Evolutionary conservation across 2,797 vertebrate genomes (phyloP).

Genomic region (Geotrypetes seraphini): DNA sequence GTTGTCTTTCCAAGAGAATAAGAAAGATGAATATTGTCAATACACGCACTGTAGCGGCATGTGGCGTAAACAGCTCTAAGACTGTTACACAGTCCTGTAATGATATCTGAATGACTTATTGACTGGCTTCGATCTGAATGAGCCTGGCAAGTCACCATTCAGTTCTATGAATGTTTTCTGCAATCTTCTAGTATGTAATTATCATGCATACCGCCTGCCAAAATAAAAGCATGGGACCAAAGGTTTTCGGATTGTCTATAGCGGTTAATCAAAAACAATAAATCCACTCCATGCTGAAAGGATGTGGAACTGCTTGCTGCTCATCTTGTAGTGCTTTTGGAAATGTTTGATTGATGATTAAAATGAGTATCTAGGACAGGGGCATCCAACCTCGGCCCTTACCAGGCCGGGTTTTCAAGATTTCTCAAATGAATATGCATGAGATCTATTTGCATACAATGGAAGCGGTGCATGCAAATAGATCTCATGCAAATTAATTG

Average conservation of each 20-base stretch:
- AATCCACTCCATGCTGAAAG: not conserved
- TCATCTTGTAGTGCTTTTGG: too few relatives aligned
- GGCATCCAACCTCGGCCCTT: too few relatives aligned
- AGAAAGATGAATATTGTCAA: not conserved
- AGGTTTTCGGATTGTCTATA: too few relatives aligned
- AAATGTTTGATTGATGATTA: slow-evolving; percentile 4
- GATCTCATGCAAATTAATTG: too few relatives aligned
- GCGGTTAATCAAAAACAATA: too few relatives aligned
- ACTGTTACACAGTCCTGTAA: not conserved
- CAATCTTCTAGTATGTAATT: slow-evolving; percentile 3
- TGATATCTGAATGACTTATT: not conserved
- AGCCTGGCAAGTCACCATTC: slow-evolving; percentile 7
- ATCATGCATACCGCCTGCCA: slow-evolving; percentile 8
- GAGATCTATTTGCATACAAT: too few relatives aligned
- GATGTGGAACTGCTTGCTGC: not conserved
- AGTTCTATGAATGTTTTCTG: slow-evolving; percentile 10
- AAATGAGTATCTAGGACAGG: not conserved
- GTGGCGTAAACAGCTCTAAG: accelerated
- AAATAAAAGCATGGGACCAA: slow-evolving; percentile 1
- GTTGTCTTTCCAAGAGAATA: not conserved
- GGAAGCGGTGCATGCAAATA: too few relatives aligned
- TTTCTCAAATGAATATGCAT: too few relatives aligned
- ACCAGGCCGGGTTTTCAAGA: too few relatives aligned
- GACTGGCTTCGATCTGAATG: slow-evolving; percentile 7
- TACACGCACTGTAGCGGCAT: accelerated